Evolutionary conservation across 2,797 vertebrate genomes (phyloP), one percentile per base, ranked within the genome.

Genomic region (Chrysocyon brachyurus): DNA sequence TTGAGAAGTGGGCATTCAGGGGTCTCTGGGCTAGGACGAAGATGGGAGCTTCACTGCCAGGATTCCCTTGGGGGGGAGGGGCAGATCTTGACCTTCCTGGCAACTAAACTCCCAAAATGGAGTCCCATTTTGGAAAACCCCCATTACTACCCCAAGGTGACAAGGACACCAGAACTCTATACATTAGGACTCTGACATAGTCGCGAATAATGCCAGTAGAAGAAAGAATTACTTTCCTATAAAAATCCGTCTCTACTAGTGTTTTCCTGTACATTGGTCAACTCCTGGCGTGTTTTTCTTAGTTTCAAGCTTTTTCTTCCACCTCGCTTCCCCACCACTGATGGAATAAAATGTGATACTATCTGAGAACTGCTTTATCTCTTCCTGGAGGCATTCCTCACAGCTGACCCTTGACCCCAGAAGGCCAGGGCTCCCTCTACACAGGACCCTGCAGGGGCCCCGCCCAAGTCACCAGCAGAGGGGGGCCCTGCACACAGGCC

Each of bases 181-280:
- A 46, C 21, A 10, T 33, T 64, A 40, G 10, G 36, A 33, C 52
- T 61, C 63, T 14, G 8, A 70, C 9, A 1, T 6, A 68, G 24
- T 9, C 5, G 33, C 40, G 72, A 66, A 86, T 1, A 33, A 81
- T 40, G 12, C 9, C 6, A 11, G 11, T n/a, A 17, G 64, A 26
- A 21, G 2, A 73, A 54, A 57, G 16, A 49, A n/a, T 10, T 28
- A 6, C 15, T 40, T 77, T 77, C 54, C 82, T 33, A 11, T 2
- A 1, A 24, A 81, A 24, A 6, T 5, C 1, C 9, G 31, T 54
- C n/a, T 66, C n/a, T 17, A n/a, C 64, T 22, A 7, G 24, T 1
- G 10, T 15, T 40, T 49, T 21, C 82, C 72, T 81, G 64, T 0
- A 0, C 6, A 2, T 0, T 0, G 2, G 57, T 12, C 21, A 56